phyloP scores from a whole-genome alignment of 1,140 invertebrate species.

The Cotesia chilonis region DNA sequence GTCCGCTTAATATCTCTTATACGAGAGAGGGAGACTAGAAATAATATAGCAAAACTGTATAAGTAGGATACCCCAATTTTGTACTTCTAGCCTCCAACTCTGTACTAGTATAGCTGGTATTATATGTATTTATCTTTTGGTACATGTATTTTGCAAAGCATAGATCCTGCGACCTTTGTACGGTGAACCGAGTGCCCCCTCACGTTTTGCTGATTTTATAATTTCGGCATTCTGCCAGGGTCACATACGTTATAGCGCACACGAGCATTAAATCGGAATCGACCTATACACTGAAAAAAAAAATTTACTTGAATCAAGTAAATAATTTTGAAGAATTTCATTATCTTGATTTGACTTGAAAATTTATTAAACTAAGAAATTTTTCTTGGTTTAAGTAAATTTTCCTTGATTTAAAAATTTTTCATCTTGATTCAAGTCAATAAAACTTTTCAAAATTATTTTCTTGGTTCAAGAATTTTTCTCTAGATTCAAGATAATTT shows the following conservation, averaged over 20 bases:
- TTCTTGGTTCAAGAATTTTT: too few relatives aligned
- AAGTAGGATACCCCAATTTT: neutral
- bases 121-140: neutral
- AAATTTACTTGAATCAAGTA: too few relatives aligned
- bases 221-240: conserved; percentile 60
- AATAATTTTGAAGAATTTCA: too few relatives aligned
- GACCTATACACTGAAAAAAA: conserved; percentile 28
- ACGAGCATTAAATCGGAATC: conserved; percentile 49
- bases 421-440: too few relatives aligned
- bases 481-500: too few relatives aligned
- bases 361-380: too few relatives aligned
- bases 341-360: too few relatives aligned
- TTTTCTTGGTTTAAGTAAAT: too few relatives aligned
- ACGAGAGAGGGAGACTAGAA: conserved; percentile 7
- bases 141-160: conserved; percentile 13
- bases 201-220: conserved; percentile 65
- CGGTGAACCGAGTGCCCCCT: conserved; percentile 44
- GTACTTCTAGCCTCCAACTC: neutral
- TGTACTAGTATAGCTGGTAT: neutral
- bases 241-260: conserved; percentile 48
- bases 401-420: too few relatives aligned
- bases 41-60: neutral
- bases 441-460: too few relatives aligned
- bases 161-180: conserved; percentile 17
- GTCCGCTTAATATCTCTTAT: conserved; percentile 48